Base-by-base conservation (phyloP, 2,888 invertebrate genomes). In the Plebejus melissa region DNA sequence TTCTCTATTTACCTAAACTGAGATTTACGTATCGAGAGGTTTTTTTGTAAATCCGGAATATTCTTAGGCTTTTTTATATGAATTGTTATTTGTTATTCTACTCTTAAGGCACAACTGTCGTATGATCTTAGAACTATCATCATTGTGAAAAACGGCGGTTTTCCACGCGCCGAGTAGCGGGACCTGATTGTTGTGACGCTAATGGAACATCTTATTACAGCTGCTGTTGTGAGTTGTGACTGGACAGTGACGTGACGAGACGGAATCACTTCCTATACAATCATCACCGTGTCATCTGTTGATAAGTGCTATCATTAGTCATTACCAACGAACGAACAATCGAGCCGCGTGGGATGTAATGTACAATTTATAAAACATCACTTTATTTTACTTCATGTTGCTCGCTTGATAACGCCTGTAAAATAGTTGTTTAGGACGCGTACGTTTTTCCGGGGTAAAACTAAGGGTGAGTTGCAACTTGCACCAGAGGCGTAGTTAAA, bases 91-190 rank as follows among this genome's bases (percentile, higher is more conserved):
- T 50, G 9, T 50, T 22, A 22, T 22, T 22, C 50, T 41, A 41
- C 50, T 50, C 50, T 50, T 13, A 13, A 16, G 16, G 4, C 65
- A 36, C 32, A 65, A 16, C 65, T 65, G 32, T 65, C 65, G 65
- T 65, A 65, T 32, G 65, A 65, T 65, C 65, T 65, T 65, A 11
- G 32, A 2, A 11, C 5, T 65, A 9, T 1, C 13, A 65, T 32
- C 65, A 13, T 32, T 32, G 65, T 32, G 72, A 72, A 72, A 72
- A 72, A 72, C 72, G 50, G 71, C 11, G 54, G 46, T 72, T 70
- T 72, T 72, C 72, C 71, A 46, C 32, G 72, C 28, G 50, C 32
- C 28, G 32, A 72, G 72, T 72, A 72, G 72, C 72, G 72, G 72
- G 72, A 72, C 50, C 72, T 72, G 46, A 46, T 54, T 46, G 70